Base-by-base conservation (phyloP, 2,113 vertebrate species). In the Gorsachius goisagi region DNA sequence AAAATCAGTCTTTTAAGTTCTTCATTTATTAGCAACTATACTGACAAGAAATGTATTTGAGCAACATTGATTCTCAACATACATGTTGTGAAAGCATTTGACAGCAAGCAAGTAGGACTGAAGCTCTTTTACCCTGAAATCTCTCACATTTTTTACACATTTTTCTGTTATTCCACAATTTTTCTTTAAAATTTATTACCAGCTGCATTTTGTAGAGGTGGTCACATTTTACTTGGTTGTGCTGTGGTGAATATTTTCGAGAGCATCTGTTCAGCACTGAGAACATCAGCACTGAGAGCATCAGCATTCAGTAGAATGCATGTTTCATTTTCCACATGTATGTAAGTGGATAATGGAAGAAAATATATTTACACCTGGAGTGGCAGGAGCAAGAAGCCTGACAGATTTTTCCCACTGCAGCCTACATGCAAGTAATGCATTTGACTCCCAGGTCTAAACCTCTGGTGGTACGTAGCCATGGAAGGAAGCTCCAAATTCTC, bases 391-490 rank as follows among this genome's bases (percentile, higher is more conserved):
- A 79, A 62, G 84, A 83, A 69, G 9, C 17, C 52, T 56, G 33
- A 60, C 5, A 78, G 33, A 35, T 62, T 80, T 75, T 73, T 37
- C 32, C 44, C 17, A 3, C 59, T 59, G 60, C 44, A 75, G 37
- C 28, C 47, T 55, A 39, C 19, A 13, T 18, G 11, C 26, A 69
- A 77, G 58, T 24, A 68, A 73, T 6, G 21, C 3, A n/a, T 75
- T 82, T 88, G 66, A 17, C 28, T 75, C 33, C 4, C 33, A 64
- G 39, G 37, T 39, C 6, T 28, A 75, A 85, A 35, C 6, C 21
- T 67, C 32, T 2, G 1, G 44, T 3, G 6, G 10, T 67, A 28
- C 2, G 1, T 37, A 49, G 4, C 27, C 55, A 45, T 14, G 24
- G 78, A 74, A 80, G 28, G 8, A 71, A 81, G n/a, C 24, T 87